Conservation (phyloP, 2,113 vertebrate species). For the Phasianus colchicus region DNA sequence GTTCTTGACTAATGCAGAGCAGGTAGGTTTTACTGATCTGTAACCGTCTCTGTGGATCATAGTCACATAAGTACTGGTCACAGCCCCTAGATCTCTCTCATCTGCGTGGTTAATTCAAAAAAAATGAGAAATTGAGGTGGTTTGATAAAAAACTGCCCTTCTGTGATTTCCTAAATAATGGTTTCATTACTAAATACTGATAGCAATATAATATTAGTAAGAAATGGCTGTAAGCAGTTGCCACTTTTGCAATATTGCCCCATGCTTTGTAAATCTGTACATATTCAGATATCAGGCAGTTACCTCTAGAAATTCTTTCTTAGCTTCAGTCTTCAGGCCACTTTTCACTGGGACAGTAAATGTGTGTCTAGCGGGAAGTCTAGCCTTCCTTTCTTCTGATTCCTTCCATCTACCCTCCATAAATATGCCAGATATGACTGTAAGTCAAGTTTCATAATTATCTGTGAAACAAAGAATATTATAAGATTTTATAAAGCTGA, state of each 20-base stretch:
- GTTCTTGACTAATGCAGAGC: background rate
- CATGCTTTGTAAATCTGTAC: background rate
- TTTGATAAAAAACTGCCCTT: background rate
- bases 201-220: background rate
- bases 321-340: background rate
- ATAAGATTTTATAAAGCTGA: background rate
- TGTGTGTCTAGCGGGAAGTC: background rate
- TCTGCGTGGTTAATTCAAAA: background rate
- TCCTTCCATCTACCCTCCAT: background rate
- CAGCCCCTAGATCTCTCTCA: background rate
- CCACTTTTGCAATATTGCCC: background rate
- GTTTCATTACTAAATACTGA: background rate
- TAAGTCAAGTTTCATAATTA: background rate
- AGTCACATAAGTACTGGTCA: background rate
- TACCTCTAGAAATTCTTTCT: background rate
- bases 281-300: fast-evolving
- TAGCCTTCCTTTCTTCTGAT: background rate
- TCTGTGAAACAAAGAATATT: background rate
- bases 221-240: background rate
- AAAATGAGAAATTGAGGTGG: background rate
- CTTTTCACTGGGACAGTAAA: background rate
- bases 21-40: background rate
- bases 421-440: fast-evolving
- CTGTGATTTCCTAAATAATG: background rate
- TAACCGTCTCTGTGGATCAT: background rate